A percentile compares a stretch with the other conserved stretches of the same genome.
These are phyloP conservation scores for Hoplodrina ambigua DNA, from an alignment of 2,888 invertebrate genomes.

Conservation along the genomic window DNA sequence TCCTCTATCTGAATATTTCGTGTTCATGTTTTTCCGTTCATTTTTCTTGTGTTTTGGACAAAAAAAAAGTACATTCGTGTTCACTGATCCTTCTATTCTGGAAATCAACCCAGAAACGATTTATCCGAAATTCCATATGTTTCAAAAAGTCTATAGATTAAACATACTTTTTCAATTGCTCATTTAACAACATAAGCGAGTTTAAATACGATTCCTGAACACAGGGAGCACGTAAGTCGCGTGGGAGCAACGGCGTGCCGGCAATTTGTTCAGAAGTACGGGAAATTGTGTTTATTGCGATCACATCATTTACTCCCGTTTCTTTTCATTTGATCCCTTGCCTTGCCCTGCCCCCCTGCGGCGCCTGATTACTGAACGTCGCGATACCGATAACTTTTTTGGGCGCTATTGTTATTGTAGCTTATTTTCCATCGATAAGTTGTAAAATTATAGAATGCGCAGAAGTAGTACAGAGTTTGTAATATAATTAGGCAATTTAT, in stretches of 20 bases:
- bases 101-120: background rate
- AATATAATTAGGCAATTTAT: no score
- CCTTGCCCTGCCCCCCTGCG: constrained; percentile 54
- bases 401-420: constrained; percentile 11
- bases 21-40: background rate
- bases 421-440: background rate
- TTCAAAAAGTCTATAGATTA: constrained; percentile 6
- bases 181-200: constrained; percentile 21
- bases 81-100: background rate
- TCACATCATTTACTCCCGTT: constrained; percentile 74
- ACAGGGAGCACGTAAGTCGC: constrained; percentile 55
- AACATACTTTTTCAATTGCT: background rate
- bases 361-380: constrained; percentile 39
- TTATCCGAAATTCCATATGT: background rate
- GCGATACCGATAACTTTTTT: constrained; percentile 10
- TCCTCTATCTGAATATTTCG: background rate
- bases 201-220: constrained; percentile 31
- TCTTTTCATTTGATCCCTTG: constrained; percentile 68
- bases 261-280: constrained; percentile 68
- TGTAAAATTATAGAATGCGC: background rate
- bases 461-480: background rate
- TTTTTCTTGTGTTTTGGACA: background rate
- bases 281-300: constrained; percentile 77
- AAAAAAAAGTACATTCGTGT: background rate
- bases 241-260: constrained; percentile 69